A percentile compares a stretch with the other conserved stretches of the same genome.
phyloP scores from a whole-genome alignment of 2,113 vertebrate genomes.

The Thunnus thynnus region DNA sequence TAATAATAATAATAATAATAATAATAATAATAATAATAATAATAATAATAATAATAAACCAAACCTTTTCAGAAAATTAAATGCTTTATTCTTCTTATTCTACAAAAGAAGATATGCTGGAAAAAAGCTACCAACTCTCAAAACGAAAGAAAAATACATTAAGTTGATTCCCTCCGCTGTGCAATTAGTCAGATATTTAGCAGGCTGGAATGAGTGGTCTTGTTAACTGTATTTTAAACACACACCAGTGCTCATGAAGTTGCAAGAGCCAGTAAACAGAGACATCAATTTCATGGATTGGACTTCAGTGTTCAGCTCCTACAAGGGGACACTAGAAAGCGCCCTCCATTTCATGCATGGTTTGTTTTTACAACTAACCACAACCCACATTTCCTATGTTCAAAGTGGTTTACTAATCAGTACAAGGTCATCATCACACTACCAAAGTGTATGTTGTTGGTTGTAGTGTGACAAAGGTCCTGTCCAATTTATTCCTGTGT shows the following conservation, averaged over 20 bases:
- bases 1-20: too few species aligned
- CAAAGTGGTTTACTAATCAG: constrained; percentile 3
- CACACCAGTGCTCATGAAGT: constrained; percentile 22
- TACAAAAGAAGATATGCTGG: background rate
- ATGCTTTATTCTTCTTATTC: too few species aligned
- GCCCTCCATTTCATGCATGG: constrained; percentile 38
- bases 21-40: too few species aligned
- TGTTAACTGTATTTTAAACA: constrained; percentile 46
- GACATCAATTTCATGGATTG: constrained; percentile 56
- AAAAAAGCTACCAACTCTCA: background rate
- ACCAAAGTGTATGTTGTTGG: too few species aligned
- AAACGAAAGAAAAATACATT: background rate
- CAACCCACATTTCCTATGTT: constrained; percentile 36
- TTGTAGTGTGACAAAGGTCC: too few species aligned
- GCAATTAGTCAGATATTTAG: constrained; percentile 21
- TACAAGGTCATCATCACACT: background rate
- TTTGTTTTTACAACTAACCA: constrained; percentile 37
- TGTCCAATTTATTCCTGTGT: too few species aligned
- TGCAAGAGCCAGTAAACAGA: constrained; percentile 36
- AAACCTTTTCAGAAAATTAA: background rate
- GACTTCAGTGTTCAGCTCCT: constrained; percentile 14
- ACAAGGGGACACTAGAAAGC: constrained; percentile 9
- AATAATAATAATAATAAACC: background rate
- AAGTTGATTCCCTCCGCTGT: constrained; percentile 2
- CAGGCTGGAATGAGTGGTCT: background rate